Base-by-base conservation (phyloP, 2,113 vertebrate species). In the Chloebia gouldiae region DNA sequence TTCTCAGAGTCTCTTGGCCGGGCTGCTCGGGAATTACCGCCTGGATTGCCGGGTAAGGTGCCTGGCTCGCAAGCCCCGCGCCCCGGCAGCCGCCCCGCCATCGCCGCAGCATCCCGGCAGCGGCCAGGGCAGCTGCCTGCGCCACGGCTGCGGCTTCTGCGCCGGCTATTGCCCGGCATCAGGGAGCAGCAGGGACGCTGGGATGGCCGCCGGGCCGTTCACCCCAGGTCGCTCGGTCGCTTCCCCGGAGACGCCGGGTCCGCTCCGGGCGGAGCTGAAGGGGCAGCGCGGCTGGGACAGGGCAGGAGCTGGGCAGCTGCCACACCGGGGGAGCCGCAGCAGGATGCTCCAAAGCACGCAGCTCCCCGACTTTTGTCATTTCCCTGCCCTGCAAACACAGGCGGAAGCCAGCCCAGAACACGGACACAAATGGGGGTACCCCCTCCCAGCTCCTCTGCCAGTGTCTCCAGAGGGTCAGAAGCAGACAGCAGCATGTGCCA, bases 401-500 rank as follows among this genome's bases (percentile, higher is more conserved):
- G 37, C 56, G 25, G 15, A 50, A n/a, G 47, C 30, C 73, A 59
- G 2, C 23, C 33, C 53, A 6, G 51, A 0, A 2, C 15, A 24
- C 1, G 44, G 47, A 31, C 60, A 7, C 30, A 5, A 23, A 15
- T 2, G 12, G 45, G 51, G 39, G 13, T 5, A 4, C 13, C 31
- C 39, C 9, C 10, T 68, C 31, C 17, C 61, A 4, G 22, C 21
- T 61, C 61, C 15, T 15, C 8, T 17, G 60, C 24, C 33, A 6
- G 13, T 2, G 2, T 21, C 23, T 13, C 60, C 66, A 37, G n/a
- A n/a, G 27, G 50, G 23, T 30, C 47, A 50, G 28, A 10, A 82
- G 47, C 57, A 47, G 6, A 9, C 39, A 50, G 27, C 21, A 9
- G 17, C 10, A 1, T 0, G 0, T 3, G 4, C 33, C 21, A 1